Base-by-base conservation (phyloP, 2,888 invertebrate genomes). In the Drosophila lutescens region DNA sequence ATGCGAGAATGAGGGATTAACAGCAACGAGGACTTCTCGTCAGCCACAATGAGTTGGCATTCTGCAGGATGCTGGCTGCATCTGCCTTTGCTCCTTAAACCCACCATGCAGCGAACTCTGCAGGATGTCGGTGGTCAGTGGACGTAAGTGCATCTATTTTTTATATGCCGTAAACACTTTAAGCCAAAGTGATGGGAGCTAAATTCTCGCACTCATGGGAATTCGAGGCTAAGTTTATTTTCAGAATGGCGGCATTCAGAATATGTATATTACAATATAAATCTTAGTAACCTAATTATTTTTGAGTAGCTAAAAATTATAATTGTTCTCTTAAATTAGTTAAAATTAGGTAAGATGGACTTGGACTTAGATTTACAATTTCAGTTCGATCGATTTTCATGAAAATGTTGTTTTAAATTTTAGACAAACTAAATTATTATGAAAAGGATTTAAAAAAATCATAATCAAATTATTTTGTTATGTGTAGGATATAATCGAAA, bases 1-100 rank as follows among this genome's bases (percentile, higher is more conserved):
- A 53, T 69, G 59, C 54, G 66, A 73, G 73, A 43, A 86, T 74
- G 78, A 75, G 78, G 86, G 86, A 80, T 81, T 83, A 81, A 74
- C 78, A 60, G 71, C 71, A 70, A 30, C 70, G 60, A 71, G 71
- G 69, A 68, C 51, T 68, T 51, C 50, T 69, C 69, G 51, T 58
- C 69, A 67, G 69, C 44, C 63, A 41, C 69, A 69, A 58, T 72
- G 71, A 71, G 73, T 40, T 47, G 51, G 47, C 51, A 71, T 72
- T 54, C 63, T 67, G 23, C 66, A 66, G 53, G 66, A 56, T 67
- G 23, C 66, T 53, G 53, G 66, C 65, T 47, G 67, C 43, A 63
- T 63, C 68, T 56, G 41, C 62, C 23, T 15, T 12, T 23, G 32
- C 43, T 34, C 3, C 23, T 13, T 20, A 49, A 17, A 34, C 12